These are phyloP conservation scores for Euplagia quadripunctaria DNA, from an alignment of 2,888 invertebrate genomes.

Conservation along the genomic window DNA sequence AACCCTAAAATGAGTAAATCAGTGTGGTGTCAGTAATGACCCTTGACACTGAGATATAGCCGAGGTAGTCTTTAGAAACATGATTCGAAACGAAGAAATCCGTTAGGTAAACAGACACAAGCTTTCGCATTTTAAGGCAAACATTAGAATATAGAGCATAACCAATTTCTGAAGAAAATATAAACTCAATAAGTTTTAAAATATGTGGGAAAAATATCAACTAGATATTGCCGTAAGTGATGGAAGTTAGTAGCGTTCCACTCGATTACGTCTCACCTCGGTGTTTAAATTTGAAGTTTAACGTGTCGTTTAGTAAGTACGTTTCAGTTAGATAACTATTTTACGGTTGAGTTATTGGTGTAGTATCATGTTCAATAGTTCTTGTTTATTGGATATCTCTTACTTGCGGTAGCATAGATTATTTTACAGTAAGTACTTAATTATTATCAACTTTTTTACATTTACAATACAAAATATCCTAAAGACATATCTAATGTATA, in stretches of 20 bases:
- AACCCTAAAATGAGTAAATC: no score
- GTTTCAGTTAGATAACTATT: background rate
- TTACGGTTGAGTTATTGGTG: background rate
- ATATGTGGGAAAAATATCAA: background rate
- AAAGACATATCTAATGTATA: background rate
- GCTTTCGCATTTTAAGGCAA: no score
- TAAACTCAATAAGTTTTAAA: background rate
- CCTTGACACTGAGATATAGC: no score
- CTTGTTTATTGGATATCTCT: background rate
- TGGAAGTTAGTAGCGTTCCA: background rate
- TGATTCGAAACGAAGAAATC: no score
- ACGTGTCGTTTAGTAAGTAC: background rate
- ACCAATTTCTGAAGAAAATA: background rate
- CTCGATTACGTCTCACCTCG: background rate
- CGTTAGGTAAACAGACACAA: no score
- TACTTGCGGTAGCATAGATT: background rate
- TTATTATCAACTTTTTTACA: background rate
- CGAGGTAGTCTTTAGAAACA: no score
- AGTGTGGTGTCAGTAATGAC: no score
- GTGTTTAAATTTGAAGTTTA: background rate
- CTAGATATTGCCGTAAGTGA: background rate
- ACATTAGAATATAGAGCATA: no score
- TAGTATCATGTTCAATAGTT: background rate
- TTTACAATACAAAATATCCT: background rate
- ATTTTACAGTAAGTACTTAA: background rate